Conservation (phyloP, 2,797 vertebrate genomes). For the Sarcoramphus papa region DNA sequence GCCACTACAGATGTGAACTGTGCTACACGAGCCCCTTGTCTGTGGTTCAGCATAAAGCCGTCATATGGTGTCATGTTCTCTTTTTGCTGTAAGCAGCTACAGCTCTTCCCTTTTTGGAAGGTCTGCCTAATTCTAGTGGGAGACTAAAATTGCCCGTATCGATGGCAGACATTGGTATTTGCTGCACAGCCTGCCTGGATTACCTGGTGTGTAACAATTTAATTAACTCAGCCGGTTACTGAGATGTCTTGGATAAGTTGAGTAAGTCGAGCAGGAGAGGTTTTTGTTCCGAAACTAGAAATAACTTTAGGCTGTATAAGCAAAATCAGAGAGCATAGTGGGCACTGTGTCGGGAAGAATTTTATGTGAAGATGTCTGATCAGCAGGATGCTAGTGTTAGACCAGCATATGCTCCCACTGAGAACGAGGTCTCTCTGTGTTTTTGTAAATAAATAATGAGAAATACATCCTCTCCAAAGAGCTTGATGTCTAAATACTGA, state of each 20-base stretch:
- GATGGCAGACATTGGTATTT: neutral
- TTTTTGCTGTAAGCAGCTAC: neutral
- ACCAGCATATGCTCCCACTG: neutral
- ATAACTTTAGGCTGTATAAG: neutral
- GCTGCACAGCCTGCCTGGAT: neutral
- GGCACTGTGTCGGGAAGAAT: neutral
- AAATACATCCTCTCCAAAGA: neutral
- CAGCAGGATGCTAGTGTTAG: neutral
- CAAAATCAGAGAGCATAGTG: neutral
- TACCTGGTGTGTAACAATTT: neutral
- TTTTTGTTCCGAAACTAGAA: neutral
- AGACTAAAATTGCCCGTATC: neutral
- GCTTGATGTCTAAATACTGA: neutral
- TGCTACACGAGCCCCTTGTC: neutral
- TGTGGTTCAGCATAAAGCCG: neutral
- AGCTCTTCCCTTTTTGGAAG: neutral
- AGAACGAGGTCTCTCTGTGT: neutral
- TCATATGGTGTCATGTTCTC: neutral
- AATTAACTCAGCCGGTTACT: neutral
- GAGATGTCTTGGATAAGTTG: neutral
- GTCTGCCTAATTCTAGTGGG: neutral
- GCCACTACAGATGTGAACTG: neutral
- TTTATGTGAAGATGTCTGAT: neutral
- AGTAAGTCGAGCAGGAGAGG: neutral
- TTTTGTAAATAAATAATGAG: constrained; percentile 15